Base-by-base conservation (phyloP, 2,797 vertebrate genomes). In the Pseudopleuronectes americanus region DNA sequence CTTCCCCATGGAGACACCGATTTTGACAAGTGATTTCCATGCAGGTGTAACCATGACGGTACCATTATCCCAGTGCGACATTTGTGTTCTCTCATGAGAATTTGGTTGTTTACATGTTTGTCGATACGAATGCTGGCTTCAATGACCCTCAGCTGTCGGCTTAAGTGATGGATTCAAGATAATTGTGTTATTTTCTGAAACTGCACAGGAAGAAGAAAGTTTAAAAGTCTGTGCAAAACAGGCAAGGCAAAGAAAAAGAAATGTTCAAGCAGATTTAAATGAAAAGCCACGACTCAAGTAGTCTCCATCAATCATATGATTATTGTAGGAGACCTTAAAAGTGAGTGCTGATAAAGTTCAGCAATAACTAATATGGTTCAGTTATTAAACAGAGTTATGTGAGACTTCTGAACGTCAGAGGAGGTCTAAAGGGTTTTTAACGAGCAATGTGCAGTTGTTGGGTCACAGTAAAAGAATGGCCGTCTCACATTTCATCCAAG, bases 401-500 rank as follows among this genome's bases (percentile, higher is more conserved):
- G 51, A 22, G 60, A 48, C 49, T 57, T 36, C 33, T 54, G 23
- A 21, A 58, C 48, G 60, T 64, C 60, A 71, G 52, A 56, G 65
- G 23, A 47, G 41, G 48, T 38, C 65, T 61, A 10, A 13, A 38
- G 58, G 49, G 49, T 54, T 78, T 79, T 62, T 62, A n/a, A 23
- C 22, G 13, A 12, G 64, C 33, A 65, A 17, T 2, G 43, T 6
- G 0, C 28, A 3, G 58, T 71, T 78, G 57, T 63, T 77, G 75
- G 61, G 60, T 77, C 47, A 65, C 33, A 74, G 55, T 71, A 19
- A 64, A 80, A 57, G 58, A 61, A 76, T 60, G 62, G 31, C 67
- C 62, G 75, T 64, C 64, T 64, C 62, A 53, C 47, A 83, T 65
- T 82, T 77, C 60, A 70, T 24, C 65, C 36, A 26, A 64, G 68